phyloP scores from a whole-genome alignment of 2,113 vertebrate species.

The Gulo gulo region DNA sequence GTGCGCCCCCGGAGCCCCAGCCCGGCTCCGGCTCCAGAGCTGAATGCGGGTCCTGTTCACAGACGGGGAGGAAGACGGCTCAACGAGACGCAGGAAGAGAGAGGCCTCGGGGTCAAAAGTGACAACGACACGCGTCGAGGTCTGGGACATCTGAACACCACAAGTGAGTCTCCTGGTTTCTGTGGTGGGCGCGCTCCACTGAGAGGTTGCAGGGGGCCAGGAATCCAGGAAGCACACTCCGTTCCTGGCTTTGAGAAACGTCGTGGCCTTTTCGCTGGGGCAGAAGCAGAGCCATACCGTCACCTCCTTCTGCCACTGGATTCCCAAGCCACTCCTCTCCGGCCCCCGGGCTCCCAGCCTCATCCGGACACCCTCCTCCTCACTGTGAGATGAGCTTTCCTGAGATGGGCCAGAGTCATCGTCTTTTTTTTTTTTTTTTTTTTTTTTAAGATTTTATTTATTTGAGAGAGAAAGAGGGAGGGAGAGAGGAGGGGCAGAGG shows the following conservation, averaged over 20 bases:
- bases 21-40: neutral
- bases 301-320: neutral
- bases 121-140: rapidly evolving
- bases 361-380: neutral
- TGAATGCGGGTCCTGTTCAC: neutral
- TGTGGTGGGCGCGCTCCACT: neutral
- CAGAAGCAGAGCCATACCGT: rapidly evolving
- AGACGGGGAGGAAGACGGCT: neutral
- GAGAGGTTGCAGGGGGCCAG: neutral
- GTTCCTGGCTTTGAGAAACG: neutral
- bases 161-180: rapidly evolving
- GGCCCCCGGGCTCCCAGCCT: neutral
- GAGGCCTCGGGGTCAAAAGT: neutral
- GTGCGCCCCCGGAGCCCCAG: neutral
- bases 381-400: neutral
- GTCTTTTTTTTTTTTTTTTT: neutral
- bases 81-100: neutral
- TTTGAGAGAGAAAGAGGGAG: neutral
- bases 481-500: neutral
- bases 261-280: rapidly evolving
- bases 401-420: neutral
- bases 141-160: too few species aligned
- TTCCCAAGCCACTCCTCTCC: neutral
- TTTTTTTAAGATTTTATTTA: neutral
- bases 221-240: neutral